phyloP scores from a whole-genome alignment of 1,140 invertebrate species.

The Rhizoglyphus robini region DNA sequence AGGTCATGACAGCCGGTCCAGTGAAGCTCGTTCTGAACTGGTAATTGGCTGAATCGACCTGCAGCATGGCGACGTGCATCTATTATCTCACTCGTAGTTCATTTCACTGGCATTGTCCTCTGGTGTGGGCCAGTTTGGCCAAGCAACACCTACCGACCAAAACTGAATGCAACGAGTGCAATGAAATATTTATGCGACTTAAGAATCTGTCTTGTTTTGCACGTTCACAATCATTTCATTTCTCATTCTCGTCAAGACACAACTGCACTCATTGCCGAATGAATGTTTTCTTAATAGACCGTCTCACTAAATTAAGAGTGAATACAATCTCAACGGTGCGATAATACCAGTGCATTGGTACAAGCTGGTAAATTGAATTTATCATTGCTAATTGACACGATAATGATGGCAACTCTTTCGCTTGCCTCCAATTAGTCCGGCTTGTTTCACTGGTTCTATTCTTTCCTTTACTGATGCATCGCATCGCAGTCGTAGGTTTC shows the following conservation, averaged over 20 bases:
- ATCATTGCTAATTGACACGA: constrained; percentile 5
- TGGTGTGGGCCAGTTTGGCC: background rate
- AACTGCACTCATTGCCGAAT: background rate
- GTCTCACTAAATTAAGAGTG: background rate
- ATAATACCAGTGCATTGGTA: background rate
- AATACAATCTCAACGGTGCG: background rate
- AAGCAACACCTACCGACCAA: background rate
- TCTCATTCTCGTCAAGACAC: background rate
- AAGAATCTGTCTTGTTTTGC: background rate
- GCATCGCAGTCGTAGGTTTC: too few species aligned
- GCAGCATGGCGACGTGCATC: background rate
- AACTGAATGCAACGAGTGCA: background rate
- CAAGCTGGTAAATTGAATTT: background rate
- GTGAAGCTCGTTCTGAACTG: background rate
- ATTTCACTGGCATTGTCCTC: constrained; percentile 1
- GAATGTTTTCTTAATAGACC: background rate
- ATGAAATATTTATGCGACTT: background rate
- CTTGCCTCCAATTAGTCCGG: too few species aligned
- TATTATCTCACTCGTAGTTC: constrained; percentile 3
- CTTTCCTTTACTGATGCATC: too few species aligned
- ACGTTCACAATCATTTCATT: background rate
- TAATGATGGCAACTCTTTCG: too few species aligned
- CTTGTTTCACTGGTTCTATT: too few species aligned
- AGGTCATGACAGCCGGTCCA: background rate
- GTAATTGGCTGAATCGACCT: background rate